Evolutionary conservation across 2,888 invertebrate species (phyloP), one percentile per base, ranked within the genome.

Genomic region (Crossocerus cetratus): DNA sequence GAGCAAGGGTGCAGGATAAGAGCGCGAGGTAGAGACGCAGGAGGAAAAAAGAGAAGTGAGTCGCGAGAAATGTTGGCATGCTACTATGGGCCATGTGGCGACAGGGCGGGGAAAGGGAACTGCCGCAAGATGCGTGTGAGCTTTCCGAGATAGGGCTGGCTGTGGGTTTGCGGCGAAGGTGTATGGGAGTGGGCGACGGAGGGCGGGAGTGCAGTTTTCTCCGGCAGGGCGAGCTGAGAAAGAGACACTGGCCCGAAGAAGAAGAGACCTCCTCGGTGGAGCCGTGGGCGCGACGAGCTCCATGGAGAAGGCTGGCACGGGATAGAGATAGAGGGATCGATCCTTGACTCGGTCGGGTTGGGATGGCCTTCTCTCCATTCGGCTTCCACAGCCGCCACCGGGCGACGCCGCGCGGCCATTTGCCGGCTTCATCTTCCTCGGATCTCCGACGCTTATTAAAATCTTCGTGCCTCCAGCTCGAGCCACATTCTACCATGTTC

Each of bases 371-470:
- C 82, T 74, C 75, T 63, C 72, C 68, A 70, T 70, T 73, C 70
- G 65, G 60, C 73, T 75, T 71, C 59, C 67, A 74, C 70, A 74
- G 70, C 76, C 80, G 79, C 76, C 71, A 78, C 71, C 81, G 32
- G 11, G 32, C 32, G 63, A 78, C 74, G 78, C 76, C 72, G 76
- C 79, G 78, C 81, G 83, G 83, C 83, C 85, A 86, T 86, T 86
- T 86, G 84, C 84, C 84, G 86, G 84, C 79, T 84, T 84, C 81
- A 83, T 82, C 82, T 80, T 84, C 74, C 80, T 74, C 58, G 58
- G 77, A 78, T 81, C 77, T 69, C 77, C 73, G 77, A 74, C 77
- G 83, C 84, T 85, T 86, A 86, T 86, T 86, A 85, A 86, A 86
- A 86, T 81, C 83, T 72, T 73, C 77, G 78, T 74, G 75, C 72